A percentile compares a stretch with the other conserved stretches of the same genome.
phyloP scores from a whole-genome alignment of 2,888 invertebrate species.

The Gortyna flavago region DNA sequence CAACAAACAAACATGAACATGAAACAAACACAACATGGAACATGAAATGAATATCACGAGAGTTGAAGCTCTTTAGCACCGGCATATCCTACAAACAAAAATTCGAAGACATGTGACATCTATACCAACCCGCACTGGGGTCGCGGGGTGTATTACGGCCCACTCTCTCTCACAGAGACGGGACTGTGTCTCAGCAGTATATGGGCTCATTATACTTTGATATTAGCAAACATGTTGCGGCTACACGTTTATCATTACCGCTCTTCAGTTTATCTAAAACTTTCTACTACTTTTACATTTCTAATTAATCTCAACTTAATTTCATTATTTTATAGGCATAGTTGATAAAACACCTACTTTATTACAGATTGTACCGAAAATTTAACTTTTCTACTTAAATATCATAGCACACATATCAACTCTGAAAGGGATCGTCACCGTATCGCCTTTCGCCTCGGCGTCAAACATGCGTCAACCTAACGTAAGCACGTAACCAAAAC shows the following conservation, averaged over 20 bases:
- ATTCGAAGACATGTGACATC: not conserved
- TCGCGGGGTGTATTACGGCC: not conserved
- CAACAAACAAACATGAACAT: too few species aligned
- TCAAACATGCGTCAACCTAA: too few species aligned
- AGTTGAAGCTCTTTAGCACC: not conserved
- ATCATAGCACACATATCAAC: too few species aligned
- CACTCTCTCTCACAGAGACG: not conserved
- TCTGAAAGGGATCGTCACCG: too few species aligned
- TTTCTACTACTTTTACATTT: not conserved
- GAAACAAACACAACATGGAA: too few species aligned
- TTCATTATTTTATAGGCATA: not conserved
- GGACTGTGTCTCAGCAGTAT: not conserved
- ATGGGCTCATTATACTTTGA: not conserved
- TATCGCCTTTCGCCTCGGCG: too few species aligned
- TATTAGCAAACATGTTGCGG: not conserved
- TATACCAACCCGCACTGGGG: not conserved
- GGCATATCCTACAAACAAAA: not conserved
- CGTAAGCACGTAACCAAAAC: too few species aligned
- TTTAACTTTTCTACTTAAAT: not conserved
- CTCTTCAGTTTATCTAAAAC: not conserved
- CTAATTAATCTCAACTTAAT: not conserved
- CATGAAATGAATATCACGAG: constrained; percentile 16
- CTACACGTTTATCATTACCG: not conserved
- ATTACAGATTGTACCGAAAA: not conserved
- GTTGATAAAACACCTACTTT: not conserved